Evolutionary conservation across 2,888 invertebrate species (phyloP).

Genomic region (Notodonta dromedarius): DNA sequence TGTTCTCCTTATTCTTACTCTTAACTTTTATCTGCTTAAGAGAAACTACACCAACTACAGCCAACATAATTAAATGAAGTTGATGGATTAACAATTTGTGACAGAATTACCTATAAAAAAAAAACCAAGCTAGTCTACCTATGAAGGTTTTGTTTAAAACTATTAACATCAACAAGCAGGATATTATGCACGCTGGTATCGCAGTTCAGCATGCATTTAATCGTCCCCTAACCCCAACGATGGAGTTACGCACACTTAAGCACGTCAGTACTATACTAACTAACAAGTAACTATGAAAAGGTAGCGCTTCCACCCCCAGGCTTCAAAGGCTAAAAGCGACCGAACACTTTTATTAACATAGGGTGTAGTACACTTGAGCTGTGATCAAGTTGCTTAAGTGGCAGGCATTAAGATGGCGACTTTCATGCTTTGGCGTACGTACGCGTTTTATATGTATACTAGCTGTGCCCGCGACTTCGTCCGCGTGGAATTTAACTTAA

Average conservation of each 20-base stretch:
- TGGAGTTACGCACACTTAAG: constrained; percentile 59
- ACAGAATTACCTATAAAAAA: too few relatives aligned
- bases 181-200: constrained; percentile 32
- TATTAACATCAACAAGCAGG: constrained; percentile 20
- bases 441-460: not conserved
- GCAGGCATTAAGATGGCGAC: not conserved
- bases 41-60: too few relatives aligned
- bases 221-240: constrained; percentile 40
- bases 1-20: too few relatives aligned
- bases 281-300: constrained; percentile 29
- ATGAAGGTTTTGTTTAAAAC: constrained; percentile 13
- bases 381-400: constrained; percentile 10
- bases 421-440: not conserved
- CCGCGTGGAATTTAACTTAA: too few relatives aligned
- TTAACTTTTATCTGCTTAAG: too few relatives aligned
- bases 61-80: too few relatives aligned
- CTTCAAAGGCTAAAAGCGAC: constrained; percentile 6
- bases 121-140: too few relatives aligned
- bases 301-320: constrained; percentile 21
- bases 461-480: too few relatives aligned
- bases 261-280: constrained; percentile 45
- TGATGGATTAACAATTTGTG: too few relatives aligned
- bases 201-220: constrained; percentile 33
- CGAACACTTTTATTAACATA: constrained; percentile 10
- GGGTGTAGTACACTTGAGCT: constrained; percentile 13